phyloP scores from a whole-genome alignment of 2,888 invertebrate genomes.

The Caenorhabditis virilis region DNA sequence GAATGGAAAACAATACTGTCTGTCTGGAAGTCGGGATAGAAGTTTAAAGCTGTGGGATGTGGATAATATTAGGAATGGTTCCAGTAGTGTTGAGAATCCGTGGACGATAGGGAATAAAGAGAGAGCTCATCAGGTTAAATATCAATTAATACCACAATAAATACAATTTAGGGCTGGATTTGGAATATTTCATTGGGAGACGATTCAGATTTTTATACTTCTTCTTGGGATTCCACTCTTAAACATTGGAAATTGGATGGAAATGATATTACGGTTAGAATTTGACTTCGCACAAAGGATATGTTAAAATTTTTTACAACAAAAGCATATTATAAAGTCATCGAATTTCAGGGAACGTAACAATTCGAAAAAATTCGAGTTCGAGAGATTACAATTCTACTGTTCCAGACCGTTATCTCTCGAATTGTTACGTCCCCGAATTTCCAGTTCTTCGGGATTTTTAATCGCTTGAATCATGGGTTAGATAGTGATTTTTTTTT shows the following conservation, averaged over 20 bases:
- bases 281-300: too few relatives aligned
- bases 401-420: too few relatives aligned
- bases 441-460: too few relatives aligned
- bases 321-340: too few relatives aligned
- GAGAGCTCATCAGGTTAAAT: conserved; percentile 4
- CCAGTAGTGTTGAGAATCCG: conserved; percentile 2
- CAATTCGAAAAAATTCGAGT: too few relatives aligned
- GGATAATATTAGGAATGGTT: conserved; percentile 10
- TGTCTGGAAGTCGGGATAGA: conserved; percentile 41
- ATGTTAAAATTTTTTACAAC: too few relatives aligned
- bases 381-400: too few relatives aligned
- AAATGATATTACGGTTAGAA: not conserved
- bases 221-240: conserved; percentile 34
- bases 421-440: too few relatives aligned
- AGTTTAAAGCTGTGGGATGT: conserved; percentile 43
- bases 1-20: conserved; percentile 30
- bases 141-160: not conserved
- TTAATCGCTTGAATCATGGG: too few relatives aligned
- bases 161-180: conserved; percentile 31
- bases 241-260: conserved; percentile 13
- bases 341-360: too few relatives aligned
- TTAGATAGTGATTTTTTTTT: too few relatives aligned
- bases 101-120: conserved; percentile 25
- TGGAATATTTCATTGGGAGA: conserved; percentile 27
- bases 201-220: conserved; percentile 13